Evolutionary conservation across 2,797 vertebrate genomes (phyloP).

Genomic region (Trachops cirrhosus): DNA sequence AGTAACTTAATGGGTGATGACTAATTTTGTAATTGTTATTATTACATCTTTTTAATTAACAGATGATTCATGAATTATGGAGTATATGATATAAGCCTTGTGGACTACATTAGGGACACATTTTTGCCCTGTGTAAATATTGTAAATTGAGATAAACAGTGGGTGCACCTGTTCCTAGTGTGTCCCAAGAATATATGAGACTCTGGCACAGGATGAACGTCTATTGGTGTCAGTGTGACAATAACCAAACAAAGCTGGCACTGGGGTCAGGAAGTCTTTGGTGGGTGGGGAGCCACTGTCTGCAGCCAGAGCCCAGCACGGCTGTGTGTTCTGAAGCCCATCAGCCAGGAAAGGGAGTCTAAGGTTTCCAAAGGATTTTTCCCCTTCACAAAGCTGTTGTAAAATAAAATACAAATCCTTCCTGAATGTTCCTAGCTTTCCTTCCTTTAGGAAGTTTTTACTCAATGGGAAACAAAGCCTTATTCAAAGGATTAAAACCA

Average conservation of each 20-base stretch:
- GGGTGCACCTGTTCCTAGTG: slow-evolving; percentile 67
- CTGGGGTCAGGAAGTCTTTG: slow-evolving; percentile 71
- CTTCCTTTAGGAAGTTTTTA: slow-evolving; percentile 93
- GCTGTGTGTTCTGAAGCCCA: slow-evolving; percentile 72
- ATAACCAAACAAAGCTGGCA: slow-evolving; percentile 77
- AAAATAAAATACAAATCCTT: slow-evolving; percentile 84
- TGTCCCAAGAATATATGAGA: slow-evolving; percentile 64
- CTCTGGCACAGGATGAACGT: slow-evolving; percentile 72
- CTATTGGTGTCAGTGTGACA: slow-evolving; percentile 71
- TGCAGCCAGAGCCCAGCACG: slow-evolving; percentile 60
- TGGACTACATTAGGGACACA: slow-evolving; percentile 4
- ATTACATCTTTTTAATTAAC: slow-evolving; percentile 10
- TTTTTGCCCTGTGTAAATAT: slow-evolving; percentile 42
- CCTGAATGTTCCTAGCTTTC: slow-evolving; percentile 85
- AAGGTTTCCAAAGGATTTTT: slow-evolving; percentile 68
- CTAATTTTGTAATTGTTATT: slow-evolving; percentile 23
- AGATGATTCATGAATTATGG: neutral
- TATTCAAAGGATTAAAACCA: slow-evolving; percentile 87
- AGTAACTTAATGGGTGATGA: slow-evolving; percentile 15
- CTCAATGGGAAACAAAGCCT: slow-evolving; percentile 90
- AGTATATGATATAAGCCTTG: neutral
- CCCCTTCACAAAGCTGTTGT: slow-evolving; percentile 73
- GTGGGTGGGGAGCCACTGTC: slow-evolving; percentile 66
- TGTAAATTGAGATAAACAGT: neutral
- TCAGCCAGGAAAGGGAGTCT: slow-evolving; percentile 79